A percentile compares a stretch with the other conserved stretches of the same genome.
Evolutionary conservation across 2,113 vertebrate species (phyloP).

Genomic region (Xerus inauris): DNA sequence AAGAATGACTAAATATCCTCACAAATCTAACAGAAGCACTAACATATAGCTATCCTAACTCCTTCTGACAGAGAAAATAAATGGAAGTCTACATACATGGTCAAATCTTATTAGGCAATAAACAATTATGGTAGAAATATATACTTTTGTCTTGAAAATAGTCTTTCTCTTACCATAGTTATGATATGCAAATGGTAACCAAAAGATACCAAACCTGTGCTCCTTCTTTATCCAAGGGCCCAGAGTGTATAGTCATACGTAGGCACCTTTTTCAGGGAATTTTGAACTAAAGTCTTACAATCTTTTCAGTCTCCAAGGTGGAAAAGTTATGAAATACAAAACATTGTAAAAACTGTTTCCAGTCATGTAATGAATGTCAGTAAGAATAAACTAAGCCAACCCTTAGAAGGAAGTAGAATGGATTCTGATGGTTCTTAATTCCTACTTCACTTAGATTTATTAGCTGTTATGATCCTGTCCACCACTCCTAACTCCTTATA

Average conservation of each 20-base stretch:
- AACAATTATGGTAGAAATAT: neutral
- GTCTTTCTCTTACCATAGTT: neutral
- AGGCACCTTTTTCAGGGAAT: neutral
- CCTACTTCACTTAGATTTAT: neutral
- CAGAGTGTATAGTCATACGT: neutral
- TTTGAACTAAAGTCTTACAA: neutral
- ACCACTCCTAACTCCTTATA: neutral
- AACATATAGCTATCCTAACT: neutral
- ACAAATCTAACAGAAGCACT: neutral
- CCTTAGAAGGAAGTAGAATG: neutral
- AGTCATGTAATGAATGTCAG: neutral
- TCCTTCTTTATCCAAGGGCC: neutral
- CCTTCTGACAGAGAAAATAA: neutral
- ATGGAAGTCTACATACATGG: neutral
- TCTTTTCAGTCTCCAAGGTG: neutral
- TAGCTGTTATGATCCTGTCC: neutral
- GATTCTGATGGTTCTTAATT: neutral
- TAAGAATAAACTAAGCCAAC: neutral
- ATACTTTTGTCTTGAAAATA: neutral
- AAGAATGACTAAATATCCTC: neutral
- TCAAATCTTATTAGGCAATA: neutral
- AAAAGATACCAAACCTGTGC: neutral
- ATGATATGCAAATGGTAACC: neutral
- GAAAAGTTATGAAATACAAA: neutral
- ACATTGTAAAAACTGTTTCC: neutral